Evolutionary conservation across 2,113 vertebrate genomes (phyloP).

Genomic region (Microtus oregoni): DNA sequence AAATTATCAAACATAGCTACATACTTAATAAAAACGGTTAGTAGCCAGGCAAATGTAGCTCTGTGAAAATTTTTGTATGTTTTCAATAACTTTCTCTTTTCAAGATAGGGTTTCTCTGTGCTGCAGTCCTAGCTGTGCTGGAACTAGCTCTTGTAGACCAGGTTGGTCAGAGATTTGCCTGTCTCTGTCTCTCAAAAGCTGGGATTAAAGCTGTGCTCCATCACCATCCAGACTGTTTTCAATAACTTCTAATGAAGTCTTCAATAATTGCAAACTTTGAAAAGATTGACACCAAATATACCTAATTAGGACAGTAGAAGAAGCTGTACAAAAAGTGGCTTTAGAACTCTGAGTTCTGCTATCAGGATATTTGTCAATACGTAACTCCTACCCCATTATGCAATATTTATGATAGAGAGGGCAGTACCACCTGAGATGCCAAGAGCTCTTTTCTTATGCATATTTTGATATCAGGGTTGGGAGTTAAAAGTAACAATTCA

Average conservation of each 20-base stretch:
- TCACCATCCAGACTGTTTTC: background rate
- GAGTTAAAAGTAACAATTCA: background rate
- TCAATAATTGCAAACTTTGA: background rate
- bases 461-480: background rate
- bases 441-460: background rate
- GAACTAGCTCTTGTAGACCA: no score
- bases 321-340: no score
- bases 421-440: background rate
- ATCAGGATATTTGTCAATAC: background rate
- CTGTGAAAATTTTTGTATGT: background rate
- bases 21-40: background rate
- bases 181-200: no score
- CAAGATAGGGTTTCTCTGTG: no score
- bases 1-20: background rate
- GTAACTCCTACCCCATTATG: background rate
- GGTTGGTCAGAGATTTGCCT: no score
- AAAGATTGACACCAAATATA: background rate
- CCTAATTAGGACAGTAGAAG: background rate
- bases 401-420: background rate
- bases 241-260: background rate
- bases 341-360: background rate
- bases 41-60: background rate
- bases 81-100: background rate
- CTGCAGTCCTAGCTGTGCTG: no score
- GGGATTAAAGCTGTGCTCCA: no score